Evolutionary conservation across 2,113 vertebrate species (phyloP).

Genomic region (Poecile atricapillus): DNA sequence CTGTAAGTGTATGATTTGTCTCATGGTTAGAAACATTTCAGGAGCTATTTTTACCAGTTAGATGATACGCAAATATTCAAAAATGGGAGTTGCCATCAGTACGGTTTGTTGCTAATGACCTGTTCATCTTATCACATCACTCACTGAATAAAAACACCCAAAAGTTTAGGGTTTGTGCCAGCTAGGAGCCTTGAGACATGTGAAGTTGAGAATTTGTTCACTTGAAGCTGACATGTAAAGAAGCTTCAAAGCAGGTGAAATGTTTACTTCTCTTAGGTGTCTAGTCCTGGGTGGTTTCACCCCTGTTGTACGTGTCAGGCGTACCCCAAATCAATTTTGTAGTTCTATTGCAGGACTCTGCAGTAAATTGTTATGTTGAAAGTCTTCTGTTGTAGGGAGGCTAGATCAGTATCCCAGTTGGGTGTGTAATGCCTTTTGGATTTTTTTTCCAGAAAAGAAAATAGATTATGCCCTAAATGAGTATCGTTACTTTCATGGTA

Average conservation of each 20-base stretch:
- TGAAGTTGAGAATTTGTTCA: background rate
- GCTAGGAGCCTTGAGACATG: background rate
- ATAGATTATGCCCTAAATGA: background rate
- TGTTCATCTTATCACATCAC: background rate
- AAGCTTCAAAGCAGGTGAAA: background rate
- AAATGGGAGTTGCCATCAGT: background rate
- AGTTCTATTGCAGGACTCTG: background rate
- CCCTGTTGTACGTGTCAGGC: fast-evolving
- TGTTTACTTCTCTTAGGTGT: background rate
- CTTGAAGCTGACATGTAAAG: background rate
- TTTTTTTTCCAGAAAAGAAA: background rate
- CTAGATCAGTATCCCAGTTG: background rate
- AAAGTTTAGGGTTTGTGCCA: background rate
- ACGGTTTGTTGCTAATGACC: background rate
- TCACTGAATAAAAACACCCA: fast-evolving
- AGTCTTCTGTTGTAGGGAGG: background rate
- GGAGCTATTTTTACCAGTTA: background rate
- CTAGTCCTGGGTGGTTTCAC: background rate
- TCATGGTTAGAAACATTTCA: background rate
- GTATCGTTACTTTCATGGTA: background rate
- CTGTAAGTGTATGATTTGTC: background rate
- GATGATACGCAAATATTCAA: background rate
- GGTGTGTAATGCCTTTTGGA: background rate
- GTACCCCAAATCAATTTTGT: background rate
- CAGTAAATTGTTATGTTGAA: background rate